Conservation (phyloP, 2,888 invertebrate species). For the Byasa hedistus region DNA sequence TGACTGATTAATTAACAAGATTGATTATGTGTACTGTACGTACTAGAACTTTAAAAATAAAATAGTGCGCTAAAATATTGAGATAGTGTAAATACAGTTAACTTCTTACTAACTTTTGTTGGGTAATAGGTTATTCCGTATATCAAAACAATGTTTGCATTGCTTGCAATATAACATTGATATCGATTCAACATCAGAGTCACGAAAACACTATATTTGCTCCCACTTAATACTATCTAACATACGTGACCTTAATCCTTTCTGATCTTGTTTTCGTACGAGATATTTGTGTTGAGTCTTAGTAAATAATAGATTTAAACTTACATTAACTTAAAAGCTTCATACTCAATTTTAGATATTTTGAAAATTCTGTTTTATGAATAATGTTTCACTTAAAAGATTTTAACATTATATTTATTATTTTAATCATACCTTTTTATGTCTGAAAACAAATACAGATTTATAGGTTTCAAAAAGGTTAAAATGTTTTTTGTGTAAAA, state of each 20-base stretch:
- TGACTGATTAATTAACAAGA: background rate
- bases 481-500: background rate
- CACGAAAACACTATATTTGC: conserved; percentile 67
- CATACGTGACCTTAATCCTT: conserved; percentile 70
- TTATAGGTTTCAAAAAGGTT: background rate
- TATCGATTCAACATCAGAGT: conserved; percentile 50
- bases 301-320: conserved; percentile 1
- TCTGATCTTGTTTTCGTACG: conserved; percentile 46
- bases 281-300: conserved; percentile 40
- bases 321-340: background rate
- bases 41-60: background rate
- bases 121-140: conserved; percentile 19
- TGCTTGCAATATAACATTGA: conserved; percentile 36
- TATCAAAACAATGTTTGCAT: conserved; percentile 25
- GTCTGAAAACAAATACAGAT: too few relatives aligned
- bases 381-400: too few relatives aligned
- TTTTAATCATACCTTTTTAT: too few relatives aligned
- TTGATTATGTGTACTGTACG: background rate
- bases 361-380: too few relatives aligned
- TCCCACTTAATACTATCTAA: conserved; percentile 64
- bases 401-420: too few relatives aligned
- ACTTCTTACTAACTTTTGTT: background rate
- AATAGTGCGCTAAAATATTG: too few relatives aligned
- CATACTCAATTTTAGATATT: background rate
- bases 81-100: too few relatives aligned